Evolutionary conservation across 2,888 invertebrate genomes (phyloP).

Genomic region (Gymnocheta viridis): DNA sequence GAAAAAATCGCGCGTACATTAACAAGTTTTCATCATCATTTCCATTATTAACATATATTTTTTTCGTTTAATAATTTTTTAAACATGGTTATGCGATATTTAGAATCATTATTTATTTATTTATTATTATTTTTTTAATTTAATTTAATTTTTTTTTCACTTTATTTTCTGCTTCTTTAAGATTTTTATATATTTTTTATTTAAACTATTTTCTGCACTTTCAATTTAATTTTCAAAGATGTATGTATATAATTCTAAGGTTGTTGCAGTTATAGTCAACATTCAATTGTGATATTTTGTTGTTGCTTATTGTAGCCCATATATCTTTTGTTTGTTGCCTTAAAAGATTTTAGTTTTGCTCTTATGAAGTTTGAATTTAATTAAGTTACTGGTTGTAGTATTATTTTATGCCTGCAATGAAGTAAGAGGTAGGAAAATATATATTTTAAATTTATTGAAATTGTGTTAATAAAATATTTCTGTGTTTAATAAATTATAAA

Average conservation of each 20-base stretch:
- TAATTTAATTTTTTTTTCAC: neutral
- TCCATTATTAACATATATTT: conserved; percentile 11
- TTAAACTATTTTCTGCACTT: neutral
- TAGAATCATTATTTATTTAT: too few relatives aligned
- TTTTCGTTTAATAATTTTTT: neutral
- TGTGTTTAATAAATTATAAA: too few relatives aligned
- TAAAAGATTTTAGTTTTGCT: conserved; percentile 12
- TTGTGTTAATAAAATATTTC: too few relatives aligned
- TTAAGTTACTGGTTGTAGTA: conserved; percentile 29
- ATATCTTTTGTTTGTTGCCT: neutral
- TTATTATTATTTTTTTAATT: neutral
- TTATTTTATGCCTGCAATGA: conserved; percentile 54
- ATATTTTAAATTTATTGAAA: too few relatives aligned
- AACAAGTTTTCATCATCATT: conserved; percentile 34
- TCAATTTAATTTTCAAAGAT: neutral
- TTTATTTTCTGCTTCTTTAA: too few relatives aligned
- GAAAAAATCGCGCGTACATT: neutral
- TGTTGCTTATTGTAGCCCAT: neutral
- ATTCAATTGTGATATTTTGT: conserved; percentile 16
- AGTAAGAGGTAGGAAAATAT: too few relatives aligned
- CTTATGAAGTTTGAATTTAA: conserved; percentile 23
- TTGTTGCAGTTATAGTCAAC: neutral
- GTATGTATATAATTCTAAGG: neutral
- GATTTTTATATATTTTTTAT: neutral
- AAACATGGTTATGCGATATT: neutral